Conservation (phyloP, 2,113 vertebrate genomes). For the Istiophorus platypterus region DNA sequence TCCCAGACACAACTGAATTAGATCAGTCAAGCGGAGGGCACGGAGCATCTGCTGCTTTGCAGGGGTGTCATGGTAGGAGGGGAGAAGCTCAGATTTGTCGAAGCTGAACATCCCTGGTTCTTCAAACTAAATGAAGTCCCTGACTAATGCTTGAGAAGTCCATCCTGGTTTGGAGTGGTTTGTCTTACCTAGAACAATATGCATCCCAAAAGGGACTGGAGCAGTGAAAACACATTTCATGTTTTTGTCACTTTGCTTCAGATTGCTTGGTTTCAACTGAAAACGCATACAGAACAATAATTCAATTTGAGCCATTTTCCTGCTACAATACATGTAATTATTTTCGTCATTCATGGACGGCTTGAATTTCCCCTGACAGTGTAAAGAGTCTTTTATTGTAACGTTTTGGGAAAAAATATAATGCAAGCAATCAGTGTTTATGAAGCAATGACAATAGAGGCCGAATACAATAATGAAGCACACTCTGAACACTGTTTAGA, state of each 20-base stretch:
- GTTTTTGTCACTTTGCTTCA: conserved; percentile 43
- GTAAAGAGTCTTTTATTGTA: conserved; percentile 11
- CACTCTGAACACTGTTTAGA: conserved; percentile 18
- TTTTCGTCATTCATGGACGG: conserved; percentile 35
- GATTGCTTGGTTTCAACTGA: conserved; percentile 41
- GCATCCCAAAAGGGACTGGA: not conserved
- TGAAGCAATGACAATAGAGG: conserved; percentile 45
- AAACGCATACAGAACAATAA: conserved; percentile 30
- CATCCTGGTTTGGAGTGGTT: conserved; percentile 28
- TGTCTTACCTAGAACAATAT: conserved; percentile 33
- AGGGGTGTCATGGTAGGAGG: conserved; percentile 52
- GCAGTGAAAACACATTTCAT: conserved; percentile 9
- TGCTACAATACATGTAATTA: conserved; percentile 48
- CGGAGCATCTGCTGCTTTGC: conserved; percentile 62
- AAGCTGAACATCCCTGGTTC: conserved; percentile 54
- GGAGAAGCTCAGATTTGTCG: conserved; percentile 59
- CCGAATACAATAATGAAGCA: conserved; percentile 30
- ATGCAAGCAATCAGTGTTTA: conserved; percentile 55
- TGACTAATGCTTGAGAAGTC: conserved; percentile 40
- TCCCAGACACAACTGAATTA: conserved; percentile 79
- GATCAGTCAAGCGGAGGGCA: conserved; percentile 79
- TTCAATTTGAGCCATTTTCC: conserved; percentile 41
- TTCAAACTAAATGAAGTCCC: conserved; percentile 55
- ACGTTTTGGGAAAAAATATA: conserved; percentile 18
- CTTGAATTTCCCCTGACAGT: conserved; percentile 25